These are phyloP conservation scores for Bambusicola thoracicus DNA, from an alignment of 2,113 vertebrate genomes.

Conservation along the genomic window DNA sequence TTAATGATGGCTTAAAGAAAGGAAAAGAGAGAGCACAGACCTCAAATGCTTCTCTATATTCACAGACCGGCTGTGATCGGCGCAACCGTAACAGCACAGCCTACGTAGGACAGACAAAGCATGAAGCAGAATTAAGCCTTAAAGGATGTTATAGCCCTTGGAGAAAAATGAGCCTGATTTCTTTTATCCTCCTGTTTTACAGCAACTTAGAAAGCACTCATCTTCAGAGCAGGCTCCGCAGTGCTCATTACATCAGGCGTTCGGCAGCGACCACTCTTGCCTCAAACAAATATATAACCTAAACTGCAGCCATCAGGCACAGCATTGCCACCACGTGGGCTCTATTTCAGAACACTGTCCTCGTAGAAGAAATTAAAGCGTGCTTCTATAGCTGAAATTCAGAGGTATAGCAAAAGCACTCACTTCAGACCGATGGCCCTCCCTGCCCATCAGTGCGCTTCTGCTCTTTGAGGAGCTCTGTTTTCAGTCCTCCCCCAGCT, in stretches of 20 bases:
- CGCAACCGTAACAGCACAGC: neutral
- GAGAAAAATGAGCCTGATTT: neutral
- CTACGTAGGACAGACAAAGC: neutral
- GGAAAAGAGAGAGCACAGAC: neutral
- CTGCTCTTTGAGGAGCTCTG: neutral
- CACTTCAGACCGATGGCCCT: neutral
- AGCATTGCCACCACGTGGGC: neutral
- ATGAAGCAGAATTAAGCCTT: conserved; percentile 4
- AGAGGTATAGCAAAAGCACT: conserved; percentile 1
- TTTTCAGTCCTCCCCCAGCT: neutral
- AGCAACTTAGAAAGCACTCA: neutral
- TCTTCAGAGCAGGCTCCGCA: neutral
- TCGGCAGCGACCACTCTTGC: neutral
- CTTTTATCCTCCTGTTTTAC: neutral
- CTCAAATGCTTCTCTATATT: neutral
- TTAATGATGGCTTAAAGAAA: neutral
- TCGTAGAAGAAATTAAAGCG: neutral
- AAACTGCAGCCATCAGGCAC: neutral
- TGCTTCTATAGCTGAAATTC: neutral
- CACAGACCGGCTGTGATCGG: neutral
- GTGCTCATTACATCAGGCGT: neutral
- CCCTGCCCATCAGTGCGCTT: neutral
- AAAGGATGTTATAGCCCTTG: neutral
- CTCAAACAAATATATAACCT: neutral
- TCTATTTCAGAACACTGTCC: neutral